Evolutionary conservation across 2,797 vertebrate genomes (phyloP).

Genomic region (Danio jaintianensis): DNA sequence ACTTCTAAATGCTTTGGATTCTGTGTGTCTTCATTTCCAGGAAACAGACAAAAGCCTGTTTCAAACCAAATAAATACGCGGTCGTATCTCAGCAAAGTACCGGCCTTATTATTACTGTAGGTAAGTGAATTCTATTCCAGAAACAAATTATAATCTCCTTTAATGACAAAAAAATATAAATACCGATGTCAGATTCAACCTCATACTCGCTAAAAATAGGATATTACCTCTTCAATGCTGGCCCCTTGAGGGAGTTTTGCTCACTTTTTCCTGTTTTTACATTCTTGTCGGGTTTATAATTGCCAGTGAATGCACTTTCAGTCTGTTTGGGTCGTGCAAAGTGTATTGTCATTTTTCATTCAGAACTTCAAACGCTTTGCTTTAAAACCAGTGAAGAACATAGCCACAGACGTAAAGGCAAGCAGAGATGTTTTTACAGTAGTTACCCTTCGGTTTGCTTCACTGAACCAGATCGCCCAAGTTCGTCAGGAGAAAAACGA

Average conservation of each 20-base stretch:
- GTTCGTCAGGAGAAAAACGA: conserved; percentile 23
- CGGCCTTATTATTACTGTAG: conserved; percentile 49
- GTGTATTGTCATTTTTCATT: conserved; percentile 77
- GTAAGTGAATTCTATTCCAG: conserved; percentile 53
- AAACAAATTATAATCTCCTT: conserved; percentile 55
- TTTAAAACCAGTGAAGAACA: conserved; percentile 72
- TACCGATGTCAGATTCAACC: conserved; percentile 53
- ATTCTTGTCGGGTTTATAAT: conserved; percentile 71
- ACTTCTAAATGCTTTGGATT: conserved; percentile 42
- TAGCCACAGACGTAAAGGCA: conserved; percentile 72
- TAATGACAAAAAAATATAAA: conserved; percentile 59
- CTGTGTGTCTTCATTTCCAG: conserved; percentile 51
- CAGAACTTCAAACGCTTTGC: conserved; percentile 75
- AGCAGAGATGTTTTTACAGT: conserved; percentile 79
- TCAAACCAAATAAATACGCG: conserved; percentile 46
- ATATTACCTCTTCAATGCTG: conserved; percentile 55
- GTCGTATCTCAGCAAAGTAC: conserved; percentile 47
- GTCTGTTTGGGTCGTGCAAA: conserved; percentile 64
- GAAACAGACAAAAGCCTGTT: conserved; percentile 54
- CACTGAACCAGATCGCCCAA: conserved; percentile 57
- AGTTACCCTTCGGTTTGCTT: conserved; percentile 68
- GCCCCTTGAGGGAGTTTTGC: conserved; percentile 45
- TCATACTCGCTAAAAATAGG: conserved; percentile 60
- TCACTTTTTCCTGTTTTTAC: conserved; percentile 59
- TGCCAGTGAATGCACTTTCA: conserved; percentile 65